Percentiles rank a stretch among this genome's conserved stretches.
Evolutionary conservation across 1,140 invertebrate species (phyloP).

Genomic region (Leptonema lineaticorne): DNA sequence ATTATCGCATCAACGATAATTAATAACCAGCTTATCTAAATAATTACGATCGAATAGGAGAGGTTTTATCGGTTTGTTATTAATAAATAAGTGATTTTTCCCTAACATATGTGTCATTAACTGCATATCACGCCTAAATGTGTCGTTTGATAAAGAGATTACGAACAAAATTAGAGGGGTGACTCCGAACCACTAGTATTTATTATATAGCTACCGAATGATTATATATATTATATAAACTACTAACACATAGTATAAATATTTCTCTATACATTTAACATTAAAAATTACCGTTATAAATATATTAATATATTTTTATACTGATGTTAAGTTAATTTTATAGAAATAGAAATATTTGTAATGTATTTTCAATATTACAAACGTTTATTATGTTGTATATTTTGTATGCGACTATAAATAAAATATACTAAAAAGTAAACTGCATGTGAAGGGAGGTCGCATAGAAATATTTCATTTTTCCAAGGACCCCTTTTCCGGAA

Average conservation of each 20-base stretch:
- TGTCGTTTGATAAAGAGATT: conserved; percentile 13
- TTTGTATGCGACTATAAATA: conserved; percentile 9
- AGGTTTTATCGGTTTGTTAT: background rate
- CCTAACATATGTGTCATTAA: conserved; percentile 22
- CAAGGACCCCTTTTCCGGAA: conserved; percentile 30
- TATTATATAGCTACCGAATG: background rate
- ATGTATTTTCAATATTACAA: background rate
- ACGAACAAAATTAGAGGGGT: background rate
- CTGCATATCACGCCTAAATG: conserved; percentile 13
- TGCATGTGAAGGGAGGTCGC: background rate
- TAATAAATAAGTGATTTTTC: conserved; percentile 15
- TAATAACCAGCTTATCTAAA: background rate
- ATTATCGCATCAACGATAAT: background rate
- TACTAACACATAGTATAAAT: background rate
- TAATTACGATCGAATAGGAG: background rate
- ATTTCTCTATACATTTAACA: background rate
- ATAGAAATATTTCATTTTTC: conserved; percentile 29
- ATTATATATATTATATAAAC: too few relatives aligned
- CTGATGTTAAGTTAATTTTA: too few relatives aligned
- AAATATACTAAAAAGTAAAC: conserved; percentile 1
- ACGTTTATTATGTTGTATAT: background rate
- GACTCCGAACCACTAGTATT: background rate
- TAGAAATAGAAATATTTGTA: too few relatives aligned
- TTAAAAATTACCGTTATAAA: background rate
- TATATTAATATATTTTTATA: background rate